Evolutionary conservation across 2,888 invertebrate species (phyloP), one percentile per base, ranked within the genome.

Genomic region (Lasioglossum vierecki): DNA sequence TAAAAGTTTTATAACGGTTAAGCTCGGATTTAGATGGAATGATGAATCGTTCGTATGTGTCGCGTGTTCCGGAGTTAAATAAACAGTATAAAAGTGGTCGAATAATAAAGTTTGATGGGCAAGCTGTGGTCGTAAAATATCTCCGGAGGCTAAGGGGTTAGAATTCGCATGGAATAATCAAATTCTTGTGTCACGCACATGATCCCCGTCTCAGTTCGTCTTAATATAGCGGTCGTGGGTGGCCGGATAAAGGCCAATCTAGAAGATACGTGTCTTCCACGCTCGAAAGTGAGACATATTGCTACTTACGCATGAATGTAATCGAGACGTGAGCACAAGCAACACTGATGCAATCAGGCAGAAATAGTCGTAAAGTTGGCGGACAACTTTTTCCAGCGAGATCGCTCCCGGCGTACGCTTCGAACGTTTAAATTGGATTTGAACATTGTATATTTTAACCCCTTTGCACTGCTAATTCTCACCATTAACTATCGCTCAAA

Each of bases 221-320:
- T 89, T 88, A 87, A 90, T 88, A 88, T 88, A 80, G 82, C n/a
- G 66, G 68, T 44, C 82, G 89, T 89, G 87, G 90, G 90, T 82
- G 85, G 88, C 85, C 88, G 79, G 85, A 89, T 89, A 88, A 88
- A 85, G 74, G 80, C 79, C 80, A 89, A 89, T 89, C 89, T 88
- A 89, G 90, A 73, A 80, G 80, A 81, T 86, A 86, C 89, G 84
- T 63, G 83, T 76, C 82, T 88, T 76, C 68, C 75, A 18, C 18
- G 77, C 79, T 72, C 63, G 88, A 86, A 86, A 89, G 80, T 89
- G 89, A 89, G 89, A 89, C 88, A 89, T 84, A 89, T 89, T 84
- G 80, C 88, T 73, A 72, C 75, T 82, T 71, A 80, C 70, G 53
- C 72, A 57, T 35, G 76, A 74, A 49, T 39, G 70, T 84, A 80